Conservation (phyloP, 2,888 invertebrate species). For the Amiota mariae region DNA sequence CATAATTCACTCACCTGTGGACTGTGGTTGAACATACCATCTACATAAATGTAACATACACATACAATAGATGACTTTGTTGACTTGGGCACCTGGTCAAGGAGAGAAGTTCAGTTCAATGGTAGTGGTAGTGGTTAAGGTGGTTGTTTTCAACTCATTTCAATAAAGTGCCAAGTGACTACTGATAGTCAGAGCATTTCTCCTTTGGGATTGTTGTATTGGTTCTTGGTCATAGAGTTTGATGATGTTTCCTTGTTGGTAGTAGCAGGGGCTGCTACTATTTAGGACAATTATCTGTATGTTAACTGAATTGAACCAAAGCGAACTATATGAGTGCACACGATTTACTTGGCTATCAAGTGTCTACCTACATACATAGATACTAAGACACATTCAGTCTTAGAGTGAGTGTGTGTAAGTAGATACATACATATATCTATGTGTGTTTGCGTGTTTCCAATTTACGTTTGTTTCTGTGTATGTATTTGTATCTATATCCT, state of each 20-base stretch:
- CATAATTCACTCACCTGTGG: conserved; percentile 10
- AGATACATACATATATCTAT: too few species aligned
- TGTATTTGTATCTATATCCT: conserved; percentile 54
- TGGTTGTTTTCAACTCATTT: conserved; percentile 49
- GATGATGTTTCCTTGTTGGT: background rate
- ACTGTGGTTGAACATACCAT: background rate
- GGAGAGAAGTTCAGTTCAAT: background rate
- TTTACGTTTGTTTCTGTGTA: conserved; percentile 32
- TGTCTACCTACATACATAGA: too few species aligned
- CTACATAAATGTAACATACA: too few species aligned
- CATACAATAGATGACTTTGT: too few species aligned
- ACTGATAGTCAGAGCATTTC: conserved; percentile 60
- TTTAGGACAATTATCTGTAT: conserved; percentile 68
- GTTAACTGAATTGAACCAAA: conserved; percentile 27
- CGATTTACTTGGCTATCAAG: conserved; percentile 49
- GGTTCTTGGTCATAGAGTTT: conserved; percentile 9
- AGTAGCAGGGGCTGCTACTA: conserved; percentile 37
- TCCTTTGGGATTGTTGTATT: conserved; percentile 59
- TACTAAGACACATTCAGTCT: too few species aligned
- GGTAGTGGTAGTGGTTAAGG: conserved; percentile 36
- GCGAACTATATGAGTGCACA: conserved; percentile 63
- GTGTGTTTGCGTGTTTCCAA: conserved; percentile 23
- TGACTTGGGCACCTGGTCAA: conserved; percentile 11
- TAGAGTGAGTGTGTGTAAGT: background rate
- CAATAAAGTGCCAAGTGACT: conserved; percentile 36